These are phyloP conservation scores for Platycheirus rosarum DNA, from an alignment of 2,888 invertebrate genomes.

Conservation along the genomic window DNA sequence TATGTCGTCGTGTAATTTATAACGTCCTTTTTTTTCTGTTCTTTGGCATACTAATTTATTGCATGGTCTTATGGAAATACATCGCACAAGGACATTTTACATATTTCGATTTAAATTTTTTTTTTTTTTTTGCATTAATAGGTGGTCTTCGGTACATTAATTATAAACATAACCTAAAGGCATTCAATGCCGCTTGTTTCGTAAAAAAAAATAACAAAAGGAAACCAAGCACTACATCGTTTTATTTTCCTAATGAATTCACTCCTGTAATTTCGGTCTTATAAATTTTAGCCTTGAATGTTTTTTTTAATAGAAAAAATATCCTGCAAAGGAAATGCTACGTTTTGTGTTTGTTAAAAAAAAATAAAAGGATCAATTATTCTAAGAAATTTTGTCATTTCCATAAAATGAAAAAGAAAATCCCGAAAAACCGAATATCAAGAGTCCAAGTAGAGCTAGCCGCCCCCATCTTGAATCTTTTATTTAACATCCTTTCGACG, in stretches of 20 bases:
- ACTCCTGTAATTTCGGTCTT: conserved; percentile 49
- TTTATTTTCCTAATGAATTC: conserved; percentile 44
- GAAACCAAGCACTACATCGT: not conserved
- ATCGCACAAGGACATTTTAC: conserved; percentile 37
- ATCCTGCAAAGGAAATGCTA: conserved; percentile 12
- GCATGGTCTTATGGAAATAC: conserved; percentile 23
- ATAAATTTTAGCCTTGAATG: not conserved
- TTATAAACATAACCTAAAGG: conserved; percentile 9
- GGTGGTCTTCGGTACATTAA: not conserved
- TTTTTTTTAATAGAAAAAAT: conserved; percentile 5
- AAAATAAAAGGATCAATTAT: conserved; percentile 48
- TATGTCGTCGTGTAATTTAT: conserved; percentile 33
- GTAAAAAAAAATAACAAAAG: not conserved
- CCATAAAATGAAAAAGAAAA: conserved; percentile 22
- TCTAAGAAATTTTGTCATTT: conserved; percentile 47
- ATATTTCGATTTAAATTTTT: too few species aligned
- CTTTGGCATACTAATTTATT: conserved; percentile 14
- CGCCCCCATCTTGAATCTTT: conserved; percentile 34
- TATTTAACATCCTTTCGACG: conserved; percentile 65
- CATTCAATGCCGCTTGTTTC: not conserved
- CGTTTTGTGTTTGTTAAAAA: not conserved
- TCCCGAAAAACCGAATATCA: conserved; percentile 2
- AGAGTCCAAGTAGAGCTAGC: conserved; percentile 35
- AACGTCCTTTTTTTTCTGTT: conserved; percentile 10
- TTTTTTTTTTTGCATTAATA: not conserved